These are phyloP conservation scores for Augochlorella aurata DNA, from an alignment of 2,888 invertebrate genomes.

Conservation along the genomic window DNA sequence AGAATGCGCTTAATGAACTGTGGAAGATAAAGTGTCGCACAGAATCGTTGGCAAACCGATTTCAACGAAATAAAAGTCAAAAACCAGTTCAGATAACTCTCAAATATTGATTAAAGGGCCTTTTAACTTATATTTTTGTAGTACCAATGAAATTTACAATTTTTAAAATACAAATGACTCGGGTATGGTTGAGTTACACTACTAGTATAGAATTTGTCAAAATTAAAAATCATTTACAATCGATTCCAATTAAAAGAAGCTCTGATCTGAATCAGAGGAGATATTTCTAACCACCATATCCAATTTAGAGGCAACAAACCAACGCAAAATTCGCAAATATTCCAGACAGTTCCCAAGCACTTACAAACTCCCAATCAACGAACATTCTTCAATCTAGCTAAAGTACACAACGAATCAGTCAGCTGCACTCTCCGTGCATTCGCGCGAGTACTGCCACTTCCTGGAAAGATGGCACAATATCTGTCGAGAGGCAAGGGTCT, in stretches of 20 bases:
- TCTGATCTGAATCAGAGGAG: neutral
- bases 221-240: neutral
- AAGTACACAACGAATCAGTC: neutral
- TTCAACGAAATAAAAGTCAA: neutral
- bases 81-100: neutral
- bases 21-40: neutral
- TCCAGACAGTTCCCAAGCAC: neutral
- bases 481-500: too few species aligned
- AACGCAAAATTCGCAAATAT: neutral
- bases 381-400: neutral
- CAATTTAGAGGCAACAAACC: neutral
- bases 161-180: neutral
- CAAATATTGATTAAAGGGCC: neutral
- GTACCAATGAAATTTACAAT: neutral
- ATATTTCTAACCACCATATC: too few species aligned
- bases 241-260: too few species aligned
- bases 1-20: neutral
- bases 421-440: too few species aligned
- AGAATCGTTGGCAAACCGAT: neutral
- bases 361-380: neutral
- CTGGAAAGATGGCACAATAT: too few species aligned
- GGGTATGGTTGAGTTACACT: neutral
- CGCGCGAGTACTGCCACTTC: too few species aligned
- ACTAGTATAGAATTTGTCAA: neutral
- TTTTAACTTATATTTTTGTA: neutral